These are phyloP conservation scores for Mya arenaria DNA, from an alignment of 1,140 invertebrate species.

Conservation along the genomic window DNA sequence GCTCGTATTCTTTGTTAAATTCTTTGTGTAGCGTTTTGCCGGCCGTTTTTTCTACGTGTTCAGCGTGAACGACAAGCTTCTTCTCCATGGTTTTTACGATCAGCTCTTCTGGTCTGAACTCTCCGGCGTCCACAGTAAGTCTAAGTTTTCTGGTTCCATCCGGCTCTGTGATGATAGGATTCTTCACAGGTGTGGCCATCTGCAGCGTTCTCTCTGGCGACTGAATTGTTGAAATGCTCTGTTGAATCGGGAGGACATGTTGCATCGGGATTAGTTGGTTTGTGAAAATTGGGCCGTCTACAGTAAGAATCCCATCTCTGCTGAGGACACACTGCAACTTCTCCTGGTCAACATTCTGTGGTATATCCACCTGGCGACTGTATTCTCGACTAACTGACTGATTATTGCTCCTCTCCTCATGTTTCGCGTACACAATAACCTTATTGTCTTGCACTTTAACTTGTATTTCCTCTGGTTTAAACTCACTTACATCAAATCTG, in stretches of 20 bases:
- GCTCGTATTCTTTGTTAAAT: constrained; percentile 80
- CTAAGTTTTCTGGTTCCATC: constrained; percentile 76
- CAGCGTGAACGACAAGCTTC: constrained; percentile 78
- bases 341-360: constrained; percentile 75
- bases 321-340: constrained; percentile 75
- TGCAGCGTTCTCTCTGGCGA: constrained; percentile 57
- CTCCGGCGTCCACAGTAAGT: constrained; percentile 76
- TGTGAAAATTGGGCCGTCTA: constrained; percentile 71
- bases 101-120: constrained; percentile 78
- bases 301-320: constrained; percentile 77
- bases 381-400: constrained; percentile 77
- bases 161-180: constrained; percentile 76
- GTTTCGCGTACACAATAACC: constrained; percentile 74
- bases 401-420: constrained; percentile 72
- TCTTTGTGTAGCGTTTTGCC: constrained; percentile 79
- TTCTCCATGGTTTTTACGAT: constrained; percentile 78
- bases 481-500: constrained; percentile 79
- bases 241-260: constrained; percentile 67
- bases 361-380: constrained; percentile 79
- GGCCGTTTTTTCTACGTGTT: constrained; percentile 78
- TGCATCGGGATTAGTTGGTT: constrained; percentile 61
- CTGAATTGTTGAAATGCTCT: constrained; percentile 21
- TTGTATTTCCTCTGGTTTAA: constrained; percentile 78
- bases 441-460: constrained; percentile 77
- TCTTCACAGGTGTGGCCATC: constrained; percentile 73